Percentiles rank a stretch among this genome's conserved stretches.
phyloP scores from a whole-genome alignment of 2,797 vertebrate genomes.

The Scyliorhinus canicula region DNA sequence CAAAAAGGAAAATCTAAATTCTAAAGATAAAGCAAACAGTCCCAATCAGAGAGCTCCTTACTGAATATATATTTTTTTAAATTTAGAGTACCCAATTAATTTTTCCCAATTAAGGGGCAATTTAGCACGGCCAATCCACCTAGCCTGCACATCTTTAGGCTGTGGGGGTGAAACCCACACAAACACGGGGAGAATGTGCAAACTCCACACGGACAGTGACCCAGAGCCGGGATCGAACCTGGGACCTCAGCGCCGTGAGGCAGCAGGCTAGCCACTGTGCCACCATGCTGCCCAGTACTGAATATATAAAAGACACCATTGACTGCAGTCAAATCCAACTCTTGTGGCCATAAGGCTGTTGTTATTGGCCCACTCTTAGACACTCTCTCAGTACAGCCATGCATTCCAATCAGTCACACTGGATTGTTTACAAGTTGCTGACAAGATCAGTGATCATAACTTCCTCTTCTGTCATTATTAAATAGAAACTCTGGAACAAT shows the following conservation, averaged over 20 bases:
- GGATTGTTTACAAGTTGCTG: neutral
- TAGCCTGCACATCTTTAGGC: no score
- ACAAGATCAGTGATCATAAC: neutral
- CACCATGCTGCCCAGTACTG: no score
- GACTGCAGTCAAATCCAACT: neutral
- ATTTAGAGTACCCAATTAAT: no score
- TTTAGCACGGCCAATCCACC: no score
- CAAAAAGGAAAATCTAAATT: neutral
- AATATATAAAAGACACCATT: neutral
- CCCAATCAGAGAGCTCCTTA: neutral
- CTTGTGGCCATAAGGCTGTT: neutral
- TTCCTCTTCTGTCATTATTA: neutral
- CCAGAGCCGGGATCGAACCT: no score
- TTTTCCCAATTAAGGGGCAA: no score
- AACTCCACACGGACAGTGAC: no score
- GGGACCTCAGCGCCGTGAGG: no score
- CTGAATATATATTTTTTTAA: no score
- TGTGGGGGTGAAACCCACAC: no score
- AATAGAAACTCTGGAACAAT: neutral
- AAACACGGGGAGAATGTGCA: no score
- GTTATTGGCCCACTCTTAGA: neutral
- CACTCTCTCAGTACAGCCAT: neutral
- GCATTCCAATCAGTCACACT: neutral
- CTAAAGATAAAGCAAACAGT: neutral
- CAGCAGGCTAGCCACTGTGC: no score